Conservation (phyloP, 2,113 vertebrate species). For the Mirza zaza region DNA sequence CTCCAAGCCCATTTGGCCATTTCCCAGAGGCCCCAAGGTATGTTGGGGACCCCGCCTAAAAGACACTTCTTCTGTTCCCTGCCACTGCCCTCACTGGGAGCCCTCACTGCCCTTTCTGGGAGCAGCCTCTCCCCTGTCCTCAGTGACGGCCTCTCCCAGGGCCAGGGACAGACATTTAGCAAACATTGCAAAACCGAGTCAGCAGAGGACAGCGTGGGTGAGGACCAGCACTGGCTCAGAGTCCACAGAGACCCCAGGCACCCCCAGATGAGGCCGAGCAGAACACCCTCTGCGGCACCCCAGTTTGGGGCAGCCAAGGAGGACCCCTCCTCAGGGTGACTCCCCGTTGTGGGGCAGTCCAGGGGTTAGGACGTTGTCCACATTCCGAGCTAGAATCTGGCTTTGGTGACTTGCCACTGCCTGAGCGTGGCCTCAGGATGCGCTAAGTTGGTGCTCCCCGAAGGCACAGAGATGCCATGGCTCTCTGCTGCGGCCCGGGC, state of each 20-base stretch:
- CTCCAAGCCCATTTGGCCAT: not conserved
- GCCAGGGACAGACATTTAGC: not conserved
- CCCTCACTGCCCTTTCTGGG: no score
- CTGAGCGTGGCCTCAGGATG: not conserved
- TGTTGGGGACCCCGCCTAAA: not conserved
- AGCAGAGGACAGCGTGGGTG: not conserved
- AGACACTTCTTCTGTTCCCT: accelerated
- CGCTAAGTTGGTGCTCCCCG: not conserved
- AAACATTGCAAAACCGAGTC: constrained; percentile 66
- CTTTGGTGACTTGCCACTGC: not conserved
- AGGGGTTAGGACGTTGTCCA: not conserved
- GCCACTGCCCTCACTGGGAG: accelerated
- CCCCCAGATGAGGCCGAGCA: not conserved
- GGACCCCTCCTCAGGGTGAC: not conserved
- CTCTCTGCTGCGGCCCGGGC: not conserved
- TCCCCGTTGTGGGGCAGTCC: not conserved
- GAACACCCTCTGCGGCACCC: not conserved
- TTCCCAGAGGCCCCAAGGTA: not conserved
- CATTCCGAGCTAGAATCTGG: not conserved
- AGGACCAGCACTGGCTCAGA: not conserved
- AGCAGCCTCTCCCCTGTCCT: not conserved
- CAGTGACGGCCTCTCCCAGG: not conserved
- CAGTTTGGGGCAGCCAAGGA: not conserved
- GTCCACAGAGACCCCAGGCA: not conserved
- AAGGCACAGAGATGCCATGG: not conserved